These are phyloP conservation scores for Eudasyphora cyanicolor DNA, from an alignment of 2,888 invertebrate species.

Conservation along the genomic window DNA sequence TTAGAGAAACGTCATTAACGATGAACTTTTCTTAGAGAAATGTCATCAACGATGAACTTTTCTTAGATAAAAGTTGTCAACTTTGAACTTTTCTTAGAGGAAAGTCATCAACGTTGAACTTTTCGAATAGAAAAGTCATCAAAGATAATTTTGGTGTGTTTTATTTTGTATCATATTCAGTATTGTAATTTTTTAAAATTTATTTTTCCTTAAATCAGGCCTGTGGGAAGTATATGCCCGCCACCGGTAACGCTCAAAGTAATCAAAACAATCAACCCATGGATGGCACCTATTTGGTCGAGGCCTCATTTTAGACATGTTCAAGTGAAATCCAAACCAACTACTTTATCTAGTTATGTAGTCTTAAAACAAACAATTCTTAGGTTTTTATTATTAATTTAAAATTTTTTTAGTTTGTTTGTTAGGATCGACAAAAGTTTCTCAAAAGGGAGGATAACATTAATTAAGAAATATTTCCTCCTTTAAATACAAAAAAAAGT, in stretches of 20 bases:
- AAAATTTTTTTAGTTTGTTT: not conserved
- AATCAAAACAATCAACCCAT: constrained; percentile 90
- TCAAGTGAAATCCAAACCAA: constrained; percentile 50
- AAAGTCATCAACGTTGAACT: too few species aligned
- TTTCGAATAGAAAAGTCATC: too few species aligned
- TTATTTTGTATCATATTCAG: not conserved
- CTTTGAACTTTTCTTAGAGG: too few species aligned
- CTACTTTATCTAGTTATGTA: constrained; percentile 63
- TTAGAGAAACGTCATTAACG: too few species aligned
- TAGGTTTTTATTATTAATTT: not conserved
- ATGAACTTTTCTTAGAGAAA: too few species aligned
- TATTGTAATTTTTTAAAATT: constrained; percentile 3
- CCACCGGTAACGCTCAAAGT: constrained; percentile 89
- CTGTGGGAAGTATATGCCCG: constrained; percentile 93
- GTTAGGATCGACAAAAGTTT: not conserved
- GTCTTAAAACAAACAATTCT: constrained; percentile 9
- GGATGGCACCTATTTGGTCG: constrained; percentile 92
- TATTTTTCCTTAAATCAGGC: constrained; percentile 81
- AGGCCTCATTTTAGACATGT: constrained; percentile 86
- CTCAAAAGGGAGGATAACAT: not conserved
- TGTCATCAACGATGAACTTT: too few species aligned
- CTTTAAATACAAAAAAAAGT: too few species aligned
- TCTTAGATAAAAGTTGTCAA: too few species aligned
- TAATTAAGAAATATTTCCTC: too few species aligned
- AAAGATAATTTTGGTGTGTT: too few species aligned